Percentiles rank a stretch among this genome's conserved stretches.
phyloP scores from a whole-genome alignment of 1,140 invertebrate species.

The Hycleus phaleratus region DNA sequence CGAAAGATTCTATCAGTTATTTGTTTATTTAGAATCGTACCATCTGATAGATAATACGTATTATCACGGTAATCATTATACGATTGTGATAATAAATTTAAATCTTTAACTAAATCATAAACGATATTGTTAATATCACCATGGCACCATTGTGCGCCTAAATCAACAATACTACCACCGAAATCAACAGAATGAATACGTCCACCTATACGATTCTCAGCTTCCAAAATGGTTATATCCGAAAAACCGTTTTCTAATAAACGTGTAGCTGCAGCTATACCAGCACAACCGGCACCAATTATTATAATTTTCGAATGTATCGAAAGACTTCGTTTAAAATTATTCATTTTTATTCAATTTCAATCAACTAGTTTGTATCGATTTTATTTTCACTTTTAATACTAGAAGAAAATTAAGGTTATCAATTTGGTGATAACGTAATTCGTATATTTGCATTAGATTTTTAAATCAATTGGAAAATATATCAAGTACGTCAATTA shows the following conservation, averaged over 20 bases:
- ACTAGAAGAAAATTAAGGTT: no score
- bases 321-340: neutral
- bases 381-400: no score
- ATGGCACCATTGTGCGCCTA: slow-evolving; percentile 76
- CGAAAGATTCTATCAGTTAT: slow-evolving; percentile 35
- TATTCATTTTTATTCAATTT: no score
- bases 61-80: slow-evolving; percentile 23
- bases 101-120: slow-evolving; percentile 53
- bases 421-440: no score
- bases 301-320: slow-evolving; percentile 42
- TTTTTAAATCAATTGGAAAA: no score
- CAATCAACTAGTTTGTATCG: no score
- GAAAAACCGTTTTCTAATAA: slow-evolving; percentile 46
- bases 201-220: slow-evolving; percentile 62
- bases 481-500: no score
- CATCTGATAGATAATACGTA: slow-evolving; percentile 27
- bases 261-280: slow-evolving; percentile 50
- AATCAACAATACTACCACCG: slow-evolving; percentile 57
- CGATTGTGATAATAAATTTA: slow-evolving; percentile 44
- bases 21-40: slow-evolving; percentile 40
- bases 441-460: no score
- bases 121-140: slow-evolving; percentile 65
- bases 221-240: slow-evolving; percentile 58
- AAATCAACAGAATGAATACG: slow-evolving; percentile 55
- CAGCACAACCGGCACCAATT: slow-evolving; percentile 51